These are phyloP conservation scores for Neuroterus valhalla DNA, from an alignment of 1,140 invertebrate species.

Conservation along the genomic window DNA sequence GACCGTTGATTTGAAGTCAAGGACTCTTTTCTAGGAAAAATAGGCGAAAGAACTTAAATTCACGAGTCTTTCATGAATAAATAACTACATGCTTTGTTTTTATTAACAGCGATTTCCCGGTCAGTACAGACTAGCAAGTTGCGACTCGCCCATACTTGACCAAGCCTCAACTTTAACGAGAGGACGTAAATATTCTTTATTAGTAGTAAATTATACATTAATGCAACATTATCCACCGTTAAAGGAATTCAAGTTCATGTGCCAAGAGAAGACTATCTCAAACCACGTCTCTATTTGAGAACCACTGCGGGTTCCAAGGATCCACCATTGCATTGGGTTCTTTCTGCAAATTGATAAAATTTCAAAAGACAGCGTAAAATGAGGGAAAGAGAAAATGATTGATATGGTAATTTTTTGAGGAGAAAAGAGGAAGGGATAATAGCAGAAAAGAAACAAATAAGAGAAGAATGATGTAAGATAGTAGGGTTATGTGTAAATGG, in stretches of 20 bases:
- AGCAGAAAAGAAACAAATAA: too few relatives aligned
- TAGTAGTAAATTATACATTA: constrained; percentile 26
- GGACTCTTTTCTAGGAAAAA: too few relatives aligned
- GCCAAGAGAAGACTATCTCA: constrained; percentile 42
- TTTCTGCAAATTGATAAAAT: too few relatives aligned
- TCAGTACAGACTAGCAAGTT: neutral
- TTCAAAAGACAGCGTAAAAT: too few relatives aligned
- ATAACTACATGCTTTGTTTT: neutral
- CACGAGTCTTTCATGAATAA: too few relatives aligned
- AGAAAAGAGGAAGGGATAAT: too few relatives aligned
- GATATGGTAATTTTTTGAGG: too few relatives aligned
- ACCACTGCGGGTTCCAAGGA: constrained; percentile 14
- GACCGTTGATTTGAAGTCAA: too few relatives aligned
- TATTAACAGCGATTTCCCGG: neutral
- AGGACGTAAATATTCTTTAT: constrained; percentile 25
- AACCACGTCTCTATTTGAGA: constrained; percentile 51
- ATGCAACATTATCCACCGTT: neutral
- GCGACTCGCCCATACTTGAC: neutral
- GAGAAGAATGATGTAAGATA: too few relatives aligned
- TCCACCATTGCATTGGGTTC: constrained; percentile 22
- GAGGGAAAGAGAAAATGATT: too few relatives aligned
- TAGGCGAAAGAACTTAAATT: too few relatives aligned
- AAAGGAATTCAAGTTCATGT: constrained; percentile 5
- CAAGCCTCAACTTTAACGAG: constrained; percentile 17
- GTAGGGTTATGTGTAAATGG: too few relatives aligned